A percentile compares a stretch with the other conserved stretches of the same genome.
phyloP scores from a whole-genome alignment of 2,797 vertebrate species.

The Malacoctenus gilli region DNA sequence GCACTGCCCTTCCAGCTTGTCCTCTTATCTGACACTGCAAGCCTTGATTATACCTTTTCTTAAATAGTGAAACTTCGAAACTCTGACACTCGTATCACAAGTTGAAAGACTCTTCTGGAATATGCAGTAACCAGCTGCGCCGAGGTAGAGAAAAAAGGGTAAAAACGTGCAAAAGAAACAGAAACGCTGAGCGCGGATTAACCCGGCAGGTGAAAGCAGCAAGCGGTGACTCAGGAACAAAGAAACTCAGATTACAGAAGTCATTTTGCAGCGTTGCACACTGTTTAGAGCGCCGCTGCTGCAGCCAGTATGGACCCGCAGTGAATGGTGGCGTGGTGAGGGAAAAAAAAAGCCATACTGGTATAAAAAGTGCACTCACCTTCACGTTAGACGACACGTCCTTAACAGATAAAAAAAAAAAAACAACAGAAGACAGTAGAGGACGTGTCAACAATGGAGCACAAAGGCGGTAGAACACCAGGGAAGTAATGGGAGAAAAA shows the following conservation, averaged over 20 bases:
- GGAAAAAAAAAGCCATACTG: constrained; percentile 45
- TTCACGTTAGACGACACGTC: constrained; percentile 77
- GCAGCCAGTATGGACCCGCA: constrained; percentile 39
- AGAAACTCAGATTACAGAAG: constrained; percentile 25
- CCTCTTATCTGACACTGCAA: too few species aligned
- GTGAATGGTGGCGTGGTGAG: constrained; percentile 61
- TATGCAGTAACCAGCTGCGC: too few species aligned
- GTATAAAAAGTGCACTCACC: constrained; percentile 76
- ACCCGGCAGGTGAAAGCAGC: constrained; percentile 54
- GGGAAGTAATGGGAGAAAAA: constrained; percentile 44
- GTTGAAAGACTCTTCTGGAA: too few species aligned
- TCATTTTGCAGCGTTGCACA: constrained; percentile 44
- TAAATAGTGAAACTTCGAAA: too few species aligned
- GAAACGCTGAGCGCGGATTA: constrained; percentile 9
- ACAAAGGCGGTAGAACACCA: constrained; percentile 46
- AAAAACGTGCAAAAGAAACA: constrained; percentile 48
- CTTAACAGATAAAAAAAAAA: constrained; percentile 79
- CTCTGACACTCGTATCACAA: too few species aligned
- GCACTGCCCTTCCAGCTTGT: too few species aligned
- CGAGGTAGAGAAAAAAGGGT: constrained; percentile 14
- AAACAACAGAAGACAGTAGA: constrained; percentile 77
- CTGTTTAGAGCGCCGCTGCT: constrained; percentile 47
- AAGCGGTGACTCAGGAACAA: constrained; percentile 51
- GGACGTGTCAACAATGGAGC: constrained; percentile 64
- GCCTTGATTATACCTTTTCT: too few species aligned